Evolutionary conservation across 1,140 invertebrate genomes (phyloP).

Genomic region (Lucilia cuprina): DNA sequence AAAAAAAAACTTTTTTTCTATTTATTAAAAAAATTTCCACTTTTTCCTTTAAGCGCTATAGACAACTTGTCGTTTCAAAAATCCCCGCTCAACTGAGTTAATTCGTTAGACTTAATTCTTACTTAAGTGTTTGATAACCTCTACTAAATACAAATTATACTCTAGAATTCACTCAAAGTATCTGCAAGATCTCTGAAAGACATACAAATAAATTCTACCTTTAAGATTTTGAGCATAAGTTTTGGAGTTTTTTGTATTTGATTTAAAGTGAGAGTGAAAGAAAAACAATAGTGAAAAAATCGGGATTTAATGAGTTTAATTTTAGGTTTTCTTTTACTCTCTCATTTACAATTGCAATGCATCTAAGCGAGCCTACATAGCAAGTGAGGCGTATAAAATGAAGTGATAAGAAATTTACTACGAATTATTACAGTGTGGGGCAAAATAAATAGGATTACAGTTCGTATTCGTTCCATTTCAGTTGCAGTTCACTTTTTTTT

Average conservation of each 20-base stretch:
- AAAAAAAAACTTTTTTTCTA: not conserved
- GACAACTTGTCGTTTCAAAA: not conserved
- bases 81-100: not conserved
- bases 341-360: not conserved
- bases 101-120: not conserved
- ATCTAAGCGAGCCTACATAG: not conserved
- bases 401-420: not conserved
- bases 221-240: not conserved
- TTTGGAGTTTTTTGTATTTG: no score
- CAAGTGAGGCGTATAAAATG: not conserved
- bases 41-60: not conserved
- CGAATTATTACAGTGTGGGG: no score
- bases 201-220: not conserved
- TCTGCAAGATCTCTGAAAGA: not conserved
- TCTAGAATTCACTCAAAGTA: conserved; percentile 14
- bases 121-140: not conserved
- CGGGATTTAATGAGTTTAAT: not conserved
- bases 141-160: not conserved
- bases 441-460: no score
- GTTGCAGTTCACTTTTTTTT: no score
- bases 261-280: not conserved
- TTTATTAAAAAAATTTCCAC: not conserved
- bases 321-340: not conserved
- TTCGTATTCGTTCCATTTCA: no score
- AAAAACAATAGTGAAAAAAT: not conserved